Evolutionary conservation across 2,797 vertebrate species (phyloP), one percentile per base, ranked within the genome.

Genomic region (Hozukius guyotensis): DNA sequence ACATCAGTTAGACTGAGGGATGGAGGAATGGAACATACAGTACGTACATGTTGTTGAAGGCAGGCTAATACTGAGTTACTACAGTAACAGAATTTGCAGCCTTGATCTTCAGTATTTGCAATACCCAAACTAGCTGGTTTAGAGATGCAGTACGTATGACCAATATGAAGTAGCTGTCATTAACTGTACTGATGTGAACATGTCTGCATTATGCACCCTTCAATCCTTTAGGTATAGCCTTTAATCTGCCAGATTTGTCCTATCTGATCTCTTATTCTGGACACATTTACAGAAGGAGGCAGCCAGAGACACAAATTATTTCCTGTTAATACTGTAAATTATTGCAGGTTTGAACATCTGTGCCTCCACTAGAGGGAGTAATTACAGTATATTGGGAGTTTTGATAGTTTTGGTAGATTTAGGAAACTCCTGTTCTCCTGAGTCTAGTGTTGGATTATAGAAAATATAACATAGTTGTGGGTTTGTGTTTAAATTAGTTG

Each of bases 281-380:
- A 65, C 14, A 73, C 32, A 31, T 62, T 29, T 63, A 52, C 46
- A 20, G 9, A 10, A 55, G 6, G 13, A 8, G 24, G 12, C 18
- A n/a, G 46, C 18, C 46, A 63, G 13, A 12, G 2, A 10, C 5
- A 20, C 7, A n/a, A 16, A 46, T 18, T 14, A 18, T 57, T 71
- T 27, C 4, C 18, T 60, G 20, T 22, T 22, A 29, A 52, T 13
- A 12, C 18, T 20, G 36, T 52, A 34, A 24, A 61, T 25, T 34
- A 16, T 29, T 62, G 14, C 49, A 20, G 38, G 22, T 31, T 32
- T 72, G 8, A 42, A 66, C 25, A 53, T 36, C 1, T 61, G 14
- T 14, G 62, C 1, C 10, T 57, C 63, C 73, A 81, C 42, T 10
- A 73, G 74, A 80, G 64, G 73, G 68, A 25, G 57, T 14, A 61